Base-by-base conservation (phyloP, 2,797 vertebrate species). In the Psittacula echo region DNA sequence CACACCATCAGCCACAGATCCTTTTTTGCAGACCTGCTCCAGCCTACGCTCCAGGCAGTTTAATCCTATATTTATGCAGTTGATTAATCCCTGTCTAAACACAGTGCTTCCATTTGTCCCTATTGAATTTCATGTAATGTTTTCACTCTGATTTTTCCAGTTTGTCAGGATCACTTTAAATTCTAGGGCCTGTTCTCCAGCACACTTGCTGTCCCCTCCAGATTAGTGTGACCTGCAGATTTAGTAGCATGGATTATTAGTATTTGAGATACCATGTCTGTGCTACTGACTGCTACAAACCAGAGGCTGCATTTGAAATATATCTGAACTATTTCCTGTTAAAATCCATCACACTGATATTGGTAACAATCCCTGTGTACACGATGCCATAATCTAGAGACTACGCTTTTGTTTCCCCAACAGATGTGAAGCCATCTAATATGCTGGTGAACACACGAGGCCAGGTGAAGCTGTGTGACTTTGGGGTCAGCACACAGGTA, bases 381-480 rank as follows among this genome's bases (percentile, higher is more conserved):
- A 24, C 8, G 2, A 14, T 15, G 12, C 44, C 13, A 13, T 37
- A 41, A 77, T 22, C 3, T 5, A 18, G 58, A 51, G 95, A 85
- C 81, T 27, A 9, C 61, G 4, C 1, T 58, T 90, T 90, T 95
- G n/a, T 67, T 97, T 85, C 75, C 78, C 50, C 70, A 21, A 34
- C 98, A 99, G 99, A 99, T 88, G 99, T 99, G 96, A 99, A 99
- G 93, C 99, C 99, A 3, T 99, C 99, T 89, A 99, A 99, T 90
- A 99, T 99, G 99, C 86, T 99, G 97, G 99, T 99, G 92, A 99
- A 99, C 98, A 99, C 99, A 2, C 98, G 98, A 94, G 99, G 99
- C 97, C 99, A 99, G 97, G 98, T 99, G 98, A 99, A 99, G 98
- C 98, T 99, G 81, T 99, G 99, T 94, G 99, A 99, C 97, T 99